phyloP scores from a whole-genome alignment of 2,113 vertebrate species.

The Notiomystis cincta region DNA sequence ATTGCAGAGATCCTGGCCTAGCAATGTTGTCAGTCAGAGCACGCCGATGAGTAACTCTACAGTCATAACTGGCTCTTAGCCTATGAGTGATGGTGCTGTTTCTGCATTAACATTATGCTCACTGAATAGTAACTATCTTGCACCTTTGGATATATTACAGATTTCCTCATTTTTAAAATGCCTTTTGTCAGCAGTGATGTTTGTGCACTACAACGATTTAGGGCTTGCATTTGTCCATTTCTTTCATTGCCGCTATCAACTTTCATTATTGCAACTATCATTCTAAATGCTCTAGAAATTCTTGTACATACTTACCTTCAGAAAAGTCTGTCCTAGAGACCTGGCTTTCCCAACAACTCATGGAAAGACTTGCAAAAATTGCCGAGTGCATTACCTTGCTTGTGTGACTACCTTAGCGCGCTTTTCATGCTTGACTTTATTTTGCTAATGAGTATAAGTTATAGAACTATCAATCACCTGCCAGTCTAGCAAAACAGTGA shows the following conservation, averaged over 20 bases:
- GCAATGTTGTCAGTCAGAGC: neutral
- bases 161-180: constrained; percentile 11
- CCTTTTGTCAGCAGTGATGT: neutral
- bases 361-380: neutral
- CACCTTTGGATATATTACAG: neutral
- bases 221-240: neutral
- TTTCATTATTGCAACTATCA: neutral
- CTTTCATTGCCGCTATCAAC: neutral
- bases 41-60: neutral
- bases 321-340: neutral
- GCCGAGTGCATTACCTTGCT: neutral
- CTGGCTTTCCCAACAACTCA: neutral
- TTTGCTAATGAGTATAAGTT: neutral
- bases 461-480: neutral
- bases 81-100: neutral
- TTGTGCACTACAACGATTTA: neutral
- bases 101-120: neutral
- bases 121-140: constrained; percentile 10
- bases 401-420: neutral
- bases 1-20: neutral
- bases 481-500: neutral
- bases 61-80: neutral
- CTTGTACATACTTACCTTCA: neutral
- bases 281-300: neutral
- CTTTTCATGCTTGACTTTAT: neutral